These are phyloP conservation scores for Pantherophis guttatus DNA, from an alignment of 2,113 vertebrate genomes.

Conservation along the genomic window DNA sequence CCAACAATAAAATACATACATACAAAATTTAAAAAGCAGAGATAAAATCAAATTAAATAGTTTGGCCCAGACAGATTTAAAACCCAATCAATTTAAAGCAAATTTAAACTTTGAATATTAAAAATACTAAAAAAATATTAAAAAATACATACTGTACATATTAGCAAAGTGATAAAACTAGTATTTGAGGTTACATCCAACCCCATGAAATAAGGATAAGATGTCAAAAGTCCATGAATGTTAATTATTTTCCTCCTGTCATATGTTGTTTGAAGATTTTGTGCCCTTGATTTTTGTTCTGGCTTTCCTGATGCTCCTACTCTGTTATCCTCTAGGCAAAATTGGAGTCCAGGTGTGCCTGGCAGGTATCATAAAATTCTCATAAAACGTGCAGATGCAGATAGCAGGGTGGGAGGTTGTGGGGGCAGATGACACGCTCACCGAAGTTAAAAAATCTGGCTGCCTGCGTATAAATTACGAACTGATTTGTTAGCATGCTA, in stretches of 20 bases:
- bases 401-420: slow-evolving; percentile 4
- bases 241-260: slow-evolving; percentile 41
- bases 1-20: too few relatives aligned
- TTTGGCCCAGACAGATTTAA: too few relatives aligned
- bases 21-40: too few relatives aligned
- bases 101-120: too few relatives aligned
- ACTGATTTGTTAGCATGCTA: slow-evolving; percentile 38
- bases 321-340: slow-evolving; percentile 39
- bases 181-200: slow-evolving; percentile 29
- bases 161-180: not conserved
- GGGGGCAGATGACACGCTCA: slow-evolving; percentile 29
- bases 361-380: slow-evolving; percentile 40
- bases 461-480: slow-evolving; percentile 42
- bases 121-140: too few relatives aligned
- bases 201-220: slow-evolving; percentile 14
- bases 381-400: slow-evolving; percentile 58
- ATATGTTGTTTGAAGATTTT: slow-evolving; percentile 24
- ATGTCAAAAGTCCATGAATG: slow-evolving; percentile 22
- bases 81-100: too few relatives aligned
- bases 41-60: too few relatives aligned
- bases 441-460: slow-evolving; percentile 18
- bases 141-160: not conserved
- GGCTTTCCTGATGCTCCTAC: slow-evolving; percentile 28
- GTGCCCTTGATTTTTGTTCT: slow-evolving; percentile 49
- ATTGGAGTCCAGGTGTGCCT: slow-evolving; percentile 61